These are phyloP conservation scores for Gymnothorax reevesii DNA, from an alignment of 2,797 vertebrate genomes.

Conservation along the genomic window DNA sequence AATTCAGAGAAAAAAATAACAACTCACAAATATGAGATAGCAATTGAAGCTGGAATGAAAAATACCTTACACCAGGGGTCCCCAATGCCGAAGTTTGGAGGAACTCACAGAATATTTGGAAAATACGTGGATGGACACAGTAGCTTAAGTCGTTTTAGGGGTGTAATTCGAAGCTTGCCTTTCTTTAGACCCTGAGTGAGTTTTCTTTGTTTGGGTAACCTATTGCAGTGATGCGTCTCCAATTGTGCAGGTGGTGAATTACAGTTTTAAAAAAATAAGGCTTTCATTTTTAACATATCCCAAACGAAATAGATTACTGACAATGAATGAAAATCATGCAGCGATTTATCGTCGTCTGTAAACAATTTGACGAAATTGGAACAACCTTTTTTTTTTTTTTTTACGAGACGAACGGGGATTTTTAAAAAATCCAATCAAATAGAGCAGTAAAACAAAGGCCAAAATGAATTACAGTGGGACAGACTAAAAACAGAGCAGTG, in stretches of 20 bases:
- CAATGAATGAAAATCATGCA: background rate
- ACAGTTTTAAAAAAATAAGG: background rate
- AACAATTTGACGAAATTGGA: background rate
- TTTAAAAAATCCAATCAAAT: background rate
- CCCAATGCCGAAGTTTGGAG: no score
- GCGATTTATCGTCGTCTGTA: background rate
- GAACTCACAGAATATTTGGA: background rate
- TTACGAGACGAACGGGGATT: background rate
- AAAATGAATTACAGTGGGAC: slow-evolving; percentile 11
- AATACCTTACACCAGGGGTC: no score
- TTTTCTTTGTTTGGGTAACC: slow-evolving; percentile 19
- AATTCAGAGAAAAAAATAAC: no score
- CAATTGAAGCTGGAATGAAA: no score
- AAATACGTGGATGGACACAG: background rate
- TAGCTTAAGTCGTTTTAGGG: background rate
- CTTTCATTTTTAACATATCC: background rate
- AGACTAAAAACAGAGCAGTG: slow-evolving; percentile 11
- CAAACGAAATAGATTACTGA: background rate
- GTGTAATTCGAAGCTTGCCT: background rate
- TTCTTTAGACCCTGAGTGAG: background rate
- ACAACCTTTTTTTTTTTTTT: no score
- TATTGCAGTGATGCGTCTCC: background rate
- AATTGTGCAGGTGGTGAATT: background rate
- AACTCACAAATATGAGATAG: no score
- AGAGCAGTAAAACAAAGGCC: background rate